Evolutionary conservation across 2,888 invertebrate genomes (phyloP).

Genomic region (Salticus scenicus): DNA sequence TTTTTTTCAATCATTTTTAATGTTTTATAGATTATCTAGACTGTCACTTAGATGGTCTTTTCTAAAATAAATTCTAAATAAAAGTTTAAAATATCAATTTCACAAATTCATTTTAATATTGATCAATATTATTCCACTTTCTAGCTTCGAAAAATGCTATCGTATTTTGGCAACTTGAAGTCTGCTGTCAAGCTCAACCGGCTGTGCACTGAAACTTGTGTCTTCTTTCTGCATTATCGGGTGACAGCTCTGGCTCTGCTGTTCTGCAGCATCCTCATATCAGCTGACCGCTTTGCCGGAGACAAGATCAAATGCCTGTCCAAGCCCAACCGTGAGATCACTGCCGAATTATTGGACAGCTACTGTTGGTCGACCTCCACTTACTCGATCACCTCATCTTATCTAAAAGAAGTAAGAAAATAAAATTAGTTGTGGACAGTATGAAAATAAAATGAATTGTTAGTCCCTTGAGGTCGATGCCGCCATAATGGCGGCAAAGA

Average conservation of each 20-base stretch:
- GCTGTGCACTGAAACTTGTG: constrained; percentile 71
- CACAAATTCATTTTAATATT: too few species aligned
- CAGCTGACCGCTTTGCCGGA: constrained; percentile 72
- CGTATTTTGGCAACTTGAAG: constrained; percentile 78
- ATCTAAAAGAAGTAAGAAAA: constrained; percentile 83
- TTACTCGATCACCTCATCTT: constrained; percentile 87
- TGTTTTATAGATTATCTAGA: too few species aligned
- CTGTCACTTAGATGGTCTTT: too few species aligned
- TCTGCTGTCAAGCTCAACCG: constrained; percentile 76
- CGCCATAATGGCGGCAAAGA: too few species aligned
- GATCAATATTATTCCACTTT: too few species aligned
- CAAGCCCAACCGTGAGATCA: constrained; percentile 78
- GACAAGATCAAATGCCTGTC: constrained; percentile 72
- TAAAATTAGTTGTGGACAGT: too few species aligned
- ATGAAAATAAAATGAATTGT: too few species aligned
- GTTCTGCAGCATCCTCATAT: constrained; percentile 71
- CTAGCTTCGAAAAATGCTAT: constrained; percentile 86
- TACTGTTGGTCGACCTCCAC: constrained; percentile 96
- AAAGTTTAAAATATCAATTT: too few species aligned
- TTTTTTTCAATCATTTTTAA: too few species aligned
- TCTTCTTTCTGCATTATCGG: constrained; percentile 73
- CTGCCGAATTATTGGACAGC: constrained; percentile 91
- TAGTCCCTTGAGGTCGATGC: too few species aligned
- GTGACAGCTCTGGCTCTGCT: constrained; percentile 72
- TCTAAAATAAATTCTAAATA: too few species aligned